Evolutionary conservation across 1,140 invertebrate genomes (phyloP).

Genomic region (Hycleus phaleratus): DNA sequence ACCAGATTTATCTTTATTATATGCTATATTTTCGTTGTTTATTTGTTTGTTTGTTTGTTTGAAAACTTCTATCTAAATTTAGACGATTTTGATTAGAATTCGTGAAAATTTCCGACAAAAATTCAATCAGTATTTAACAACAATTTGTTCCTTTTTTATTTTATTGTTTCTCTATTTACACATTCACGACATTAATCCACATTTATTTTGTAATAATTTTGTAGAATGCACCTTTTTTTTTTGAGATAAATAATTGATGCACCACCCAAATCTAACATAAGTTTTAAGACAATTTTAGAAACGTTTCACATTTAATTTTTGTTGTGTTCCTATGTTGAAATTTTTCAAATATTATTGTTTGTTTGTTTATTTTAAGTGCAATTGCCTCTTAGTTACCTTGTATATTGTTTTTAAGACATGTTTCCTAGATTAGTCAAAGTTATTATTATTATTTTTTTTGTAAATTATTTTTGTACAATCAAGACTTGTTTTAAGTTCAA

Average conservation of each 20-base stretch:
- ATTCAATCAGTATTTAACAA: conserved; percentile 22
- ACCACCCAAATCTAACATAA: conserved; percentile 18
- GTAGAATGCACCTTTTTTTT: conserved; percentile 7
- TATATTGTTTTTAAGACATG: neutral
- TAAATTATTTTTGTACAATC: conserved; percentile 13
- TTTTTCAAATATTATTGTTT: conserved; percentile 1
- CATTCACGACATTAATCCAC: neutral
- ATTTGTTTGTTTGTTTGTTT: neutral
- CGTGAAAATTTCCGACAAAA: neutral
- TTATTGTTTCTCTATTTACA: no score
- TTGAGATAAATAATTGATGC: neutral
- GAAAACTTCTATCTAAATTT: no score
- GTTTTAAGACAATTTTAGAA: conserved; percentile 4
- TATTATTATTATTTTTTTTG: conserved; percentile 19
- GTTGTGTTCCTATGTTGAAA: conserved; percentile 22
- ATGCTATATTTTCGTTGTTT: no score
- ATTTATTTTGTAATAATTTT: conserved; percentile 8
- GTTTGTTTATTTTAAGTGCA: conserved; percentile 19
- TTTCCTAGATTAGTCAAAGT: conserved; percentile 6
- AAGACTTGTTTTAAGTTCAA: conserved; percentile 16
- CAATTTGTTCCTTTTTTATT: conserved; percentile 18
- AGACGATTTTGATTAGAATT: no score
- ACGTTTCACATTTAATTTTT: neutral
- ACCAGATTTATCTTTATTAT: conserved; percentile 11
- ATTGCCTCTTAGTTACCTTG: conserved; percentile 23